A percentile compares a stretch with the other conserved stretches of the same genome.
These are phyloP conservation scores for Diceros bicornis DNA, from an alignment of 2,797 vertebrate genomes.

Conservation along the genomic window DNA sequence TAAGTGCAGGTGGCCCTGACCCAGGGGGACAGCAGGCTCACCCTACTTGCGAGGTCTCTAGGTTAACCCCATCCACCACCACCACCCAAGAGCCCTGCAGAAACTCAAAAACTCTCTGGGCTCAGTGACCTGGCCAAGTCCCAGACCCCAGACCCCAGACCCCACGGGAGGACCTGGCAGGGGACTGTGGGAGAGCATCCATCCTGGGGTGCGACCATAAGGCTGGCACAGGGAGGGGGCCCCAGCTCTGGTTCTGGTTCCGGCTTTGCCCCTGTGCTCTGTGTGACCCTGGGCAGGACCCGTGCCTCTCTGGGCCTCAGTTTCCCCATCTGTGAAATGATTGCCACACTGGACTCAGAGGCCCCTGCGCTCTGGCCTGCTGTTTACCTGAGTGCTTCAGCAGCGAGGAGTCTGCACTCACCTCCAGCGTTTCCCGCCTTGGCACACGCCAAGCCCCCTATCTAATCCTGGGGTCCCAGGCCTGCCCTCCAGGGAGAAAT, in stretches of 20 bases:
- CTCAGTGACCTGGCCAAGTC: not conserved
- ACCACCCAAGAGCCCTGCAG: not conserved
- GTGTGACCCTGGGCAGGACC: not conserved
- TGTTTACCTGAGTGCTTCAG: not conserved
- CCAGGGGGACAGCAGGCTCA: not conserved
- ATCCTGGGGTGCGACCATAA: not conserved
- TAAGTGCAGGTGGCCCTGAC: not conserved
- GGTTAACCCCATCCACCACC: not conserved
- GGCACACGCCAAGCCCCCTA: conserved; percentile 23
- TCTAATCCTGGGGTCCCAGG: conserved; percentile 57
- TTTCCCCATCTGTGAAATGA: not conserved
- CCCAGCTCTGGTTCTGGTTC: not conserved
- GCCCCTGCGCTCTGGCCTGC: not conserved
- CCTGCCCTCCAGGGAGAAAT: conserved; percentile 60
- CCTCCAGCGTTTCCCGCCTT: conserved; percentile 66
- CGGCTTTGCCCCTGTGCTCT: not conserved
- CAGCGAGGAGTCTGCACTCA: not conserved
- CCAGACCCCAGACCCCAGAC: not conserved
- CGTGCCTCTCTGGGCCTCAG: not conserved
- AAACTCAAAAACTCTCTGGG: not conserved
- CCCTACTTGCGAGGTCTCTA: not conserved
- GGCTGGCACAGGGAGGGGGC: not conserved
- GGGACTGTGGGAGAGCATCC: not conserved
- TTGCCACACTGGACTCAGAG: not conserved
- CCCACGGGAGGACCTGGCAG: not conserved